phyloP scores from a whole-genome alignment of 2,797 vertebrate genomes.

The Hozukius guyotensis region DNA sequence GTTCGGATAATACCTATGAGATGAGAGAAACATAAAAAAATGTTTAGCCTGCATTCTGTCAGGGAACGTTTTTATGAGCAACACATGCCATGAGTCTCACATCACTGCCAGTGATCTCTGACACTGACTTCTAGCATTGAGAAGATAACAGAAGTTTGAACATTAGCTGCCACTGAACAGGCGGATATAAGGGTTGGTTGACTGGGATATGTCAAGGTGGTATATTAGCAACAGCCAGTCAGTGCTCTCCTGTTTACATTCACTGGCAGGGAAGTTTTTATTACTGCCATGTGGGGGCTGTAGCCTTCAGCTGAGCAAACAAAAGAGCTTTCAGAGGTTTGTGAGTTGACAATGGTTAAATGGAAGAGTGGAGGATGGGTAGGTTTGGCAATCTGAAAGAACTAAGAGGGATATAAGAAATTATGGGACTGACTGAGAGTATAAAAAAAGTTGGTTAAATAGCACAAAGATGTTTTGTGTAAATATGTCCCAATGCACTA shows the following conservation, averaged over 20 bases:
- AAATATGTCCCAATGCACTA: background rate
- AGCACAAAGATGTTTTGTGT: background rate
- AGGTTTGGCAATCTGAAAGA: background rate
- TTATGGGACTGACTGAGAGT: background rate
- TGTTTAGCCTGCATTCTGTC: slow-evolving; percentile 3
- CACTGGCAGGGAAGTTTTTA: slow-evolving; percentile 33
- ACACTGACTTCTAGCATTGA: slow-evolving; percentile 12
- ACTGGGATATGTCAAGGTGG: slow-evolving; percentile 56
- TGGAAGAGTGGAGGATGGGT: slow-evolving; percentile 46
- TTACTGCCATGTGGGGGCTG: slow-evolving; percentile 63
- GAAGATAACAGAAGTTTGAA: slow-evolving; percentile 12
- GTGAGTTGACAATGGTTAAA: slow-evolving; percentile 55
- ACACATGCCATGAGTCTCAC: slow-evolving; percentile 3
- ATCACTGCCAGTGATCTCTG: slow-evolving; percentile 13
- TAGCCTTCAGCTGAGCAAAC: slow-evolving; percentile 79
- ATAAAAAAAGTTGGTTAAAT: background rate
- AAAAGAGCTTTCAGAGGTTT: slow-evolving; percentile 63
- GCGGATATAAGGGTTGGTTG: slow-evolving; percentile 2
- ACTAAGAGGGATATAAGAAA: background rate
- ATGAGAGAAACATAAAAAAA: slow-evolving; percentile 18
- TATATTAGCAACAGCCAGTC: slow-evolving; percentile 55
- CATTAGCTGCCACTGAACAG: slow-evolving; percentile 19
- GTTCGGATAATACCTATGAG: slow-evolving; percentile 90
- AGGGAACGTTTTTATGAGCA: slow-evolving; percentile 10
- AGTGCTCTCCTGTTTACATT: slow-evolving; percentile 62